Evolutionary conservation across 2,113 vertebrate species (phyloP), one percentile per base, ranked within the genome.

Genomic region (Centropus unirufus): DNA sequence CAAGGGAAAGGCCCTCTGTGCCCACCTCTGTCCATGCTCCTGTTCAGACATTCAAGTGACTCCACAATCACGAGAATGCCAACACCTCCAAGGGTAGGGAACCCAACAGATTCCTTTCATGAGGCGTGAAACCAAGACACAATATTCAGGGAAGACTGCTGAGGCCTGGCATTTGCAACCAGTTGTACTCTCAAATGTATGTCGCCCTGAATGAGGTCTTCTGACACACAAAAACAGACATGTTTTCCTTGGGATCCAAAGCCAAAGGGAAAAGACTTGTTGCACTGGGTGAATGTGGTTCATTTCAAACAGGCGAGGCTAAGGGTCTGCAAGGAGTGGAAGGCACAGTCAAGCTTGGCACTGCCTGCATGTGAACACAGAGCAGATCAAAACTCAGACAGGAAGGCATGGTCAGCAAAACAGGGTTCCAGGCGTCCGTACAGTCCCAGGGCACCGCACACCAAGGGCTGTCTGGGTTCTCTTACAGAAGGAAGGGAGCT

Each of bases 341-440:
- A 66, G 51, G 7, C 51, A 57, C 17, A 4, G 2, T 32, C 26
- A 27, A 52, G 5, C 46, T 42, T 5, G 26, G 51, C 8, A 4
- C 2, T 19, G 57, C 36, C 13, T 0, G 0, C 7, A 12, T 4
- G 32, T 5, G 67, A 83, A 29, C 19, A 68, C 1, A 40, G 89
- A 68, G 32, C 77, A 76, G 44, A 72, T 3, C 40, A 34, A 58
- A 58, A 32, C 76, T 49, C 58, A 14, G 7, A 29, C 47, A 44
- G 10, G 47, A 30, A 42, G 16, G 39, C 23, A 42, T 5, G 9
- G 10, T 5, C 44, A 12, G 40, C 1, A 55, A 13, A 44, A 26
- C 21, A 6, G 0, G 9, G 29, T 1, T 40, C 49, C 12, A 20
- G 30, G 21, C 1, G 1, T 5, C 30, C n/a, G 24, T 0, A 11